Evolutionary conservation across 2,113 vertebrate genomes (phyloP).

Genomic region (Lucifuga dentata): DNA sequence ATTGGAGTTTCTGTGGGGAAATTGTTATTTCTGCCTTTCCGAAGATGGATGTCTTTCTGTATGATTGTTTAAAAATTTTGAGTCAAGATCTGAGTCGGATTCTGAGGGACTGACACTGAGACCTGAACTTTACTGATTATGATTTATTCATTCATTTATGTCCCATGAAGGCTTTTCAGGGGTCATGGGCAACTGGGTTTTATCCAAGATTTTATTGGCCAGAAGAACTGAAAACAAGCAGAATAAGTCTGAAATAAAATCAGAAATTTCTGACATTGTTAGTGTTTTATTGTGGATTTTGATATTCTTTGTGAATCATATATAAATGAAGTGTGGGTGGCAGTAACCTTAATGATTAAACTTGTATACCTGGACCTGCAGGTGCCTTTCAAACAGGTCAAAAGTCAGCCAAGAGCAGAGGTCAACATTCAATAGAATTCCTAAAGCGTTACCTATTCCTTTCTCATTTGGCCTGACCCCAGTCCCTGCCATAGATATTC

Average conservation of each 20-base stretch:
- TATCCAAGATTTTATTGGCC: too few relatives aligned
- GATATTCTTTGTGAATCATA: not conserved
- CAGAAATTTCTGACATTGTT: too few relatives aligned
- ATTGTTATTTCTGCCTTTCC: not conserved
- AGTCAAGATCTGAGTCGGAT: not conserved
- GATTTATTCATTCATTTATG: too few relatives aligned
- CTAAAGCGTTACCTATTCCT: not conserved
- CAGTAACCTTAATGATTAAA: slow-evolving; percentile 29
- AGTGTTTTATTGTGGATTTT: not conserved
- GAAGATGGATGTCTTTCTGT: slow-evolving; percentile 1
- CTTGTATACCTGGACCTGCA: slow-evolving; percentile 22
- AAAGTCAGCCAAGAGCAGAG: slow-evolving; percentile 32
- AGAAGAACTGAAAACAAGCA: too few relatives aligned
- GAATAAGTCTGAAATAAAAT: too few relatives aligned
- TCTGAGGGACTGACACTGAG: too few relatives aligned
- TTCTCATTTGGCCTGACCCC: not conserved
- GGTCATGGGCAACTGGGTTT: too few relatives aligned
- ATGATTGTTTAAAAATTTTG: not conserved
- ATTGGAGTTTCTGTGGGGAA: slow-evolving; percentile 2
- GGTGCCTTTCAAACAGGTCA: slow-evolving; percentile 20
- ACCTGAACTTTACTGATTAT: too few relatives aligned
- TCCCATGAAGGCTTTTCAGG: too few relatives aligned
- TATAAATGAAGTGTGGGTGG: not conserved
- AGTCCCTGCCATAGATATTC: slow-evolving; percentile 7
- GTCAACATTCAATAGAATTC: slow-evolving; percentile 15